These are phyloP conservation scores for Erpobdella octoculata DNA, from an alignment of 2,888 invertebrate genomes.

Conservation along the genomic window DNA sequence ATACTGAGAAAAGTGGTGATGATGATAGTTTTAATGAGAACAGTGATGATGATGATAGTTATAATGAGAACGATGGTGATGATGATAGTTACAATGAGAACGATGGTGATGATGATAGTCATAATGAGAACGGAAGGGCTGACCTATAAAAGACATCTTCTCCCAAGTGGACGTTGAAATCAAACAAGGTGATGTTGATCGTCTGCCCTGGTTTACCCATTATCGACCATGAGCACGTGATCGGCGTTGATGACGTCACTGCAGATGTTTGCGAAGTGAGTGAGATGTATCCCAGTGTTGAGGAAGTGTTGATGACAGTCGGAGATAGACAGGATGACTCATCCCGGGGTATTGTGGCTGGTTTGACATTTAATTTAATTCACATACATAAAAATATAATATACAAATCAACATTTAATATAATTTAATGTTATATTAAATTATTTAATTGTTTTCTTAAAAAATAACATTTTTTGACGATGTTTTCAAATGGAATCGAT, in stretches of 20 bases:
- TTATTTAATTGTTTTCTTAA: no score
- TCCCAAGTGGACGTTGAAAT: no score
- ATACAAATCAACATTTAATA: no score
- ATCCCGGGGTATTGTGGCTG: neutral
- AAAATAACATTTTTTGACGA: no score
- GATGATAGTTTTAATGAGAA: no score
- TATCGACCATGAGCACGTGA: conserved; percentile 10
- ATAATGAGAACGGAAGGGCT: no score
- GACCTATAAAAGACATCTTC: no score
- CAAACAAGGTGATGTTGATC: conserved; percentile 21
- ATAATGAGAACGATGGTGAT: neutral
- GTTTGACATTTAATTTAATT: neutral
- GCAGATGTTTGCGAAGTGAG: neutral
- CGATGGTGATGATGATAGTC: neutral
- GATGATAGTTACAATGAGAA: neutral
- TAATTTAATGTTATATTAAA: no score
- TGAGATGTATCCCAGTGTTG: neutral
- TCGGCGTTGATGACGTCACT: neutral
- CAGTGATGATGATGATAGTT: neutral
- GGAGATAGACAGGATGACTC: neutral
- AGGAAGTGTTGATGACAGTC: neutral
- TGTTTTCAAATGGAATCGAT: no score
- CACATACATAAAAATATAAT: no score
- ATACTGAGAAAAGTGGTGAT: no score
- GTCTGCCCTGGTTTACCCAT: conserved; percentile 7